Base-by-base conservation (phyloP, 2,888 invertebrate genomes). In the Argyra leucocephala region DNA sequence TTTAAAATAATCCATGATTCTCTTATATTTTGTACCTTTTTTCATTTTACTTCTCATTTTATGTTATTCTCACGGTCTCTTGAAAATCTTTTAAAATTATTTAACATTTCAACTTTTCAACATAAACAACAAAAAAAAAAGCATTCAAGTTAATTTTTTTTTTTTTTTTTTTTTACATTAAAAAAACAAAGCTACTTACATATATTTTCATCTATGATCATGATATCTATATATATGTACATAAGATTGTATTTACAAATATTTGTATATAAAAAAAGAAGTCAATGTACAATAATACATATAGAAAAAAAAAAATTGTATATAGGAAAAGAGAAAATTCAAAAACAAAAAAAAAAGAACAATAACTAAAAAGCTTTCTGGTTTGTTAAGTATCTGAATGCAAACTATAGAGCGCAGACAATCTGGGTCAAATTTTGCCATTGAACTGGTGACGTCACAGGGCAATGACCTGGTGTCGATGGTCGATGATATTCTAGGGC, bases 351-450 rank as follows among this genome's bases (percentile, higher is more conserved):
- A 37, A 48, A 66, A 26, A n/a, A n/a, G n/a, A n/a, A n/a, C n/a
- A n/a, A n/a, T n/a, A n/a, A 66, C 60, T n/a, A 24, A 59, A 64
- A 59, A 37, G 58, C 37, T 60, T 66, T 63, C 61, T 63, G 63
- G 63, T 63, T 66, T 57, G 23, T 64, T 59, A 57, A 37, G 64
- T 59, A 61, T 61, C 48, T 22, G 64, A 64, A 22, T 64, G 70
- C 71, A 70, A 66, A 66, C 65, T 61, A 73, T 74, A 72, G 74
- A 71, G 74, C 74, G 75, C 78, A 78, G 78, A 78, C 78, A 79
- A 79, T 79, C 78, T 79, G 78, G 78, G 78, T 79, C 78, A 79
- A 75, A 79, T 76, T 79, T 79, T 79, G 78, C 78, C 78, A 79
- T 79, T 79, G 78, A 79, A 79, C 78, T 77, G 78, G 75, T 78